Evolutionary conservation across 2,797 vertebrate genomes (phyloP).

Genomic region (Coregonus suidteri): DNA sequence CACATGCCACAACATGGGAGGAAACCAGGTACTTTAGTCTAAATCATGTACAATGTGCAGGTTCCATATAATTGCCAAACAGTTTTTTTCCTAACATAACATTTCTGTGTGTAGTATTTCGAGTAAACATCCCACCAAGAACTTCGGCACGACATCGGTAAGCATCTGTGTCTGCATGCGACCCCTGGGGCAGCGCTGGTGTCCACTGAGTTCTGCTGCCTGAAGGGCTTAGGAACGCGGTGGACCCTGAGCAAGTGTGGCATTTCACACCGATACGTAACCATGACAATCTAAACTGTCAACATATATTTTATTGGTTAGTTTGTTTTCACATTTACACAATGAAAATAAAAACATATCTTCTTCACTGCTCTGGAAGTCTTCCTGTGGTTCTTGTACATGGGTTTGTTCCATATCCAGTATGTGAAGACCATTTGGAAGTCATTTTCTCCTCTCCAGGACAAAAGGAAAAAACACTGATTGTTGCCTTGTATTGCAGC

Average conservation of each 20-base stretch:
- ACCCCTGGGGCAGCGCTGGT: slow-evolving; percentile 50
- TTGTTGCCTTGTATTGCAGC: too few species aligned
- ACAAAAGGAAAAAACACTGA: too few species aligned
- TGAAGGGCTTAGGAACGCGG: slow-evolving; percentile 63
- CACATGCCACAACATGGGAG: slow-evolving; percentile 78
- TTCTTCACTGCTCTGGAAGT: neutral
- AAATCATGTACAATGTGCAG: neutral
- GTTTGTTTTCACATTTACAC: neutral
- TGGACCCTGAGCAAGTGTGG: slow-evolving; percentile 78
- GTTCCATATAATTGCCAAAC: neutral
- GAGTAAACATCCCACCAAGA: slow-evolving; percentile 79
- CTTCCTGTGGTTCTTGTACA: neutral
- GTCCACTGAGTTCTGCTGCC: slow-evolving; percentile 71
- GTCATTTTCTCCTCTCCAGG: neutral
- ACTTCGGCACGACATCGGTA: too few species aligned
- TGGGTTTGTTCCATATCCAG: neutral
- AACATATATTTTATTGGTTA: neutral
- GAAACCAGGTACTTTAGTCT: slow-evolving; percentile 75
- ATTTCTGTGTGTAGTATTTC: slow-evolving; percentile 74
- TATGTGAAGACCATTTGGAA: neutral
- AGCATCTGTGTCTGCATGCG: slow-evolving; percentile 75
- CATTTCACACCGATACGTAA: slow-evolving; percentile 72
- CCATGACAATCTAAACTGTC: slow-evolving; percentile 2
- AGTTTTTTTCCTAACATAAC: neutral
- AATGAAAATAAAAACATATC: neutral